Conservation (phyloP, 2,888 invertebrate species). For the Trichacis sp. region DNA sequence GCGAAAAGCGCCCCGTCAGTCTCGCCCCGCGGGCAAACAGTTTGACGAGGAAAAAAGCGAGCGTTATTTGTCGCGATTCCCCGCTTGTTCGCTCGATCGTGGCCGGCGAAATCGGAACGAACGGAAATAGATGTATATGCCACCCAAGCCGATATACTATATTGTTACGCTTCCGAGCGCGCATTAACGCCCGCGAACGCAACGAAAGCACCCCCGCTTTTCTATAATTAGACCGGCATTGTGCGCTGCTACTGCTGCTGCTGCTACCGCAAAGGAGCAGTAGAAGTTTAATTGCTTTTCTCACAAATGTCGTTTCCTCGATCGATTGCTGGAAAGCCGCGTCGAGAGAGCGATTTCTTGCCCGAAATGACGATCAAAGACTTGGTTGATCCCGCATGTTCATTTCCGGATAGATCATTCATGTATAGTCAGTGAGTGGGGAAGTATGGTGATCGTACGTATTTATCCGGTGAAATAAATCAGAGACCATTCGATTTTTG, state of each 20-base stretch:
- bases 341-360: neutral
- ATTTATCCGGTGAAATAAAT: too few species aligned
- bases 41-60: constrained; percentile 54
- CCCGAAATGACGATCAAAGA: too few species aligned
- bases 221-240: constrained; percentile 67
- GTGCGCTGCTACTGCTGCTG: constrained; percentile 50
- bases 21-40: constrained; percentile 43
- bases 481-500: too few species aligned
- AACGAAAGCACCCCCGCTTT: constrained; percentile 49
- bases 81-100: constrained; percentile 40
- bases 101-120: constrained; percentile 40
- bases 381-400: too few species aligned
- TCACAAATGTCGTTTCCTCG: constrained; percentile 49
- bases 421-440: too few species aligned
- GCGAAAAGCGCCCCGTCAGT: constrained; percentile 63
- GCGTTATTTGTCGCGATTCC: constrained; percentile 11
- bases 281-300: constrained; percentile 54
- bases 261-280: constrained; percentile 37
- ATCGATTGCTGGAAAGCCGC: neutral
- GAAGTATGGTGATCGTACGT: too few species aligned
- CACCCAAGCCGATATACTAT: constrained; percentile 57
- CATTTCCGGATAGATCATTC: too few species aligned
- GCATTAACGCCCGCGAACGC: constrained; percentile 56
- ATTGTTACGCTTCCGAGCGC: constrained; percentile 41
- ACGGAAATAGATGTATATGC: constrained; percentile 61